phyloP scores from a whole-genome alignment of 2,888 invertebrate species.

The Lasioglossum villosulum region DNA sequence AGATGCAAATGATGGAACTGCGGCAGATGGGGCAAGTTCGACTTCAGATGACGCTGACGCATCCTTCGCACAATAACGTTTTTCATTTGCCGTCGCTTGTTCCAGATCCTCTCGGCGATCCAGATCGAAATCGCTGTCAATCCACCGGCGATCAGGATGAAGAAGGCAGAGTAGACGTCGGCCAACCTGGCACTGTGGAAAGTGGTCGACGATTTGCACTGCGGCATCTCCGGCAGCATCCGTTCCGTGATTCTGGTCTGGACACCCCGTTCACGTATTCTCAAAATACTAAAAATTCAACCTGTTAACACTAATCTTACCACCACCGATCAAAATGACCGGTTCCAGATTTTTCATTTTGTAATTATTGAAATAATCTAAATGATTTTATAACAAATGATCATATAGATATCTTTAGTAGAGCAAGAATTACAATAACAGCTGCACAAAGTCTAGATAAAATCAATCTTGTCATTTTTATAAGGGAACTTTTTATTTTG shows the following conservation, averaged over 20 bases:
- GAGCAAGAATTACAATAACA: no score
- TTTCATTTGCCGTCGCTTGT: slow-evolving; percentile 70
- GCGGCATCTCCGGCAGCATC: slow-evolving; percentile 85
- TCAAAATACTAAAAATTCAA: slow-evolving; percentile 79
- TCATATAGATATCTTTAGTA: no score
- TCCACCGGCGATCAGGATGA: slow-evolving; percentile 85
- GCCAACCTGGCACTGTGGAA: slow-evolving; percentile 87
- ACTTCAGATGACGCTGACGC: slow-evolving; percentile 55
- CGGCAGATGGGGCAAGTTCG: slow-evolving; percentile 23
- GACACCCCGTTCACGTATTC: slow-evolving; percentile 82
- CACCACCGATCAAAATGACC: no score
- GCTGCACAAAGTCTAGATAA: no score
- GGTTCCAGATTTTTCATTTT: no score
- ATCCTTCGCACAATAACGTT: slow-evolving; percentile 65
- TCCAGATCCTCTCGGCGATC: slow-evolving; percentile 80
- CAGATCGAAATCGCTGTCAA: slow-evolving; percentile 76
- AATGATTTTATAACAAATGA: no score
- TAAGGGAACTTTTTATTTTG: neutral
- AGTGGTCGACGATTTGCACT: slow-evolving; percentile 86
- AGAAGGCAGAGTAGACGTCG: slow-evolving; percentile 87
- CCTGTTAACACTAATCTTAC: no score
- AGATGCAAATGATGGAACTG: slow-evolving; percentile 43
- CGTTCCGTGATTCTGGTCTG: slow-evolving; percentile 78
- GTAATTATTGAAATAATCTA: no score
- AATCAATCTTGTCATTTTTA: no score